Conservation (phyloP, 2,113 vertebrate genomes). For the Hepsetus odoe region DNA sequence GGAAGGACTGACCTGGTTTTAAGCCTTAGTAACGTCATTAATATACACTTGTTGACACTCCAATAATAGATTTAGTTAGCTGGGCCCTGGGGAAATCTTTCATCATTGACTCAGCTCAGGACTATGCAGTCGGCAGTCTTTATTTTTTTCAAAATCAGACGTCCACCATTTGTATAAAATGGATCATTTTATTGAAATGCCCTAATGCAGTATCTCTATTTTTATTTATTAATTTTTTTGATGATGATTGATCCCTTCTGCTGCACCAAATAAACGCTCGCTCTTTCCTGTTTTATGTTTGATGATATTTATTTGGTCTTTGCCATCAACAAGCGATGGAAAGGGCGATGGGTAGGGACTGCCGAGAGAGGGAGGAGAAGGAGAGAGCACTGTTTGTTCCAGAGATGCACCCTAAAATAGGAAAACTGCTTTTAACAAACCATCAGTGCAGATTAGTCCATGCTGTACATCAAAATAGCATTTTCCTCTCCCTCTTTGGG, state of each 20-base stretch:
- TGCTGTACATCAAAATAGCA: slow-evolving; percentile 5
- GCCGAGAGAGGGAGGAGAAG: neutral
- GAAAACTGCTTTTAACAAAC: slow-evolving; percentile 8
- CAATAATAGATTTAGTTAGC: slow-evolving; percentile 61
- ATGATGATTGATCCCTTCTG: neutral
- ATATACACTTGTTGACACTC: slow-evolving; percentile 59
- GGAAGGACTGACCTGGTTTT: neutral
- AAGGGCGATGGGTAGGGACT: neutral
- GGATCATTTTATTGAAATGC: neutral
- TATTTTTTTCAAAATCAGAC: neutral
- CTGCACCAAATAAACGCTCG: neutral
- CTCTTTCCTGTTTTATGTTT: neutral
- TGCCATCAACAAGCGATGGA: neutral
- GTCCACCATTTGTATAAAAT: neutral
- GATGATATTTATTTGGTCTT: neutral
- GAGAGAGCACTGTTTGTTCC: neutral
- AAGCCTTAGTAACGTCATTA: slow-evolving; percentile 61
- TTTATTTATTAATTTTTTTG: neutral
- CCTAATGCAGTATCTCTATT: neutral
- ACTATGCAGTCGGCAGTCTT: slow-evolving; percentile 23
- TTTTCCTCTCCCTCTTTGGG: neutral
- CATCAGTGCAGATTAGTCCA: slow-evolving; percentile 11
- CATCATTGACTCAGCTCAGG: slow-evolving; percentile 52
- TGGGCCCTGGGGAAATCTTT: slow-evolving; percentile 52
- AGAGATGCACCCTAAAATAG: neutral